These are phyloP conservation scores for Liparis tanakae DNA, from an alignment of 2,797 vertebrate genomes.

Conservation along the genomic window DNA sequence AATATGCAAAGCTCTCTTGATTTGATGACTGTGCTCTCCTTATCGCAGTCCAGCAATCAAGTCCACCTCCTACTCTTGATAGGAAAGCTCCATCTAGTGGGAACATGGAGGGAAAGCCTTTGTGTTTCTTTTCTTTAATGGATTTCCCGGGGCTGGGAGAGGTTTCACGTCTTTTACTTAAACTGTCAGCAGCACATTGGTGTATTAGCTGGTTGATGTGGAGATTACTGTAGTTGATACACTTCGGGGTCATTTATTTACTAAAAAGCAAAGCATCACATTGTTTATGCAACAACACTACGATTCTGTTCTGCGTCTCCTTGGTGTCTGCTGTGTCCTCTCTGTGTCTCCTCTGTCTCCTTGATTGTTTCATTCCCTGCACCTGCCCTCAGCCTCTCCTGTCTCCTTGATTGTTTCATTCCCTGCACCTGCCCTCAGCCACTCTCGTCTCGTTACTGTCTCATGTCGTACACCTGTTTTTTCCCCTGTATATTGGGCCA, in stretches of 20 bases:
- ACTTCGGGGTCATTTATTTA: not conserved
- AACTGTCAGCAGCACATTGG: too few species aligned
- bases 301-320: too few species aligned
- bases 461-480: too few species aligned
- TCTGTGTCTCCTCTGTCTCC: too few species aligned
- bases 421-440: too few species aligned
- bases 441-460: too few species aligned
- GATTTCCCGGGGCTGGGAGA: not conserved
- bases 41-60: not conserved
- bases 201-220: not conserved
- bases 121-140: not conserved
- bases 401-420: too few species aligned
- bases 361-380: too few species aligned
- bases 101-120: not conserved
- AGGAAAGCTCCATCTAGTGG: conserved; percentile 58
- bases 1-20: not conserved
- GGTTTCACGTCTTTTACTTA: too few species aligned
- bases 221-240: not conserved
- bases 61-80: not conserved
- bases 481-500: too few species aligned
- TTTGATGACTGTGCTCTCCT: not conserved
- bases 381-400: too few species aligned
- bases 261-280: not conserved
- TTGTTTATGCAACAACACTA: not conserved
- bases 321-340: too few species aligned